Evolutionary conservation across 2,113 vertebrate species (phyloP).

Genomic region (Eurystomus gularis): DNA sequence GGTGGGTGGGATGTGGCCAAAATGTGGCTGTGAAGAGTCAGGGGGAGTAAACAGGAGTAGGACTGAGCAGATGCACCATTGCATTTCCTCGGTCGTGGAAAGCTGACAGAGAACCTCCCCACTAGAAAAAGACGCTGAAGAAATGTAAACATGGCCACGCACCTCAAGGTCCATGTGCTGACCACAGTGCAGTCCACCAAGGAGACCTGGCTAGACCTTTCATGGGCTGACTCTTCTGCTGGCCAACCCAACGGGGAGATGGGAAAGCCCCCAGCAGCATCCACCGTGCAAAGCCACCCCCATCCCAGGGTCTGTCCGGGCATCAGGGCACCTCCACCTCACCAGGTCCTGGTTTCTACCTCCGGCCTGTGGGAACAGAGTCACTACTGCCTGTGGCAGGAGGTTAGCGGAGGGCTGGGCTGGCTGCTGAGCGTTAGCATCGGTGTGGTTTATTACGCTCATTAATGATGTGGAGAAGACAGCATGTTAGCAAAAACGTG

Average conservation of each 20-base stretch:
- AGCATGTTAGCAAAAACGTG: conserved; percentile 28
- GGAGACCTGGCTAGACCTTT: not conserved
- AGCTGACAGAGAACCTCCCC: not conserved
- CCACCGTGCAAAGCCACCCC: not conserved
- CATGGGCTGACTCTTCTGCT: not conserved
- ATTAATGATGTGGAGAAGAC: conserved; percentile 52
- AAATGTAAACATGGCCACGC: not conserved
- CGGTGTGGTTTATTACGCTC: conserved; percentile 5
- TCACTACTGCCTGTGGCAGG: not conserved
- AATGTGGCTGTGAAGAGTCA: not conserved
- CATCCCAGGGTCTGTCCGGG: fast-evolving
- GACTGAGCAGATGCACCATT: not conserved
- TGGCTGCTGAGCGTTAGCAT: not conserved
- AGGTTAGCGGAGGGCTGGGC: not conserved
- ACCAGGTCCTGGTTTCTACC: not conserved
- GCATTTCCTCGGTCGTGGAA: not conserved
- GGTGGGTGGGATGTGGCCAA: not conserved
- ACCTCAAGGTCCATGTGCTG: not conserved
- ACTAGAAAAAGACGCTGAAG: not conserved
- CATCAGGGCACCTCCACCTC: not conserved
- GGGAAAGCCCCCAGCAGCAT: not conserved
- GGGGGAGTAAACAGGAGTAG: not conserved
- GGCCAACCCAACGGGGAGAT: not conserved
- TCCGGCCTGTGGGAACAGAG: not conserved
- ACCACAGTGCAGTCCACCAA: fast-evolving